Percentiles rank a stretch among this genome's conserved stretches.
Evolutionary conservation across 1,140 invertebrate genomes (phyloP).

Genomic region (Drosophila watanabei): DNA sequence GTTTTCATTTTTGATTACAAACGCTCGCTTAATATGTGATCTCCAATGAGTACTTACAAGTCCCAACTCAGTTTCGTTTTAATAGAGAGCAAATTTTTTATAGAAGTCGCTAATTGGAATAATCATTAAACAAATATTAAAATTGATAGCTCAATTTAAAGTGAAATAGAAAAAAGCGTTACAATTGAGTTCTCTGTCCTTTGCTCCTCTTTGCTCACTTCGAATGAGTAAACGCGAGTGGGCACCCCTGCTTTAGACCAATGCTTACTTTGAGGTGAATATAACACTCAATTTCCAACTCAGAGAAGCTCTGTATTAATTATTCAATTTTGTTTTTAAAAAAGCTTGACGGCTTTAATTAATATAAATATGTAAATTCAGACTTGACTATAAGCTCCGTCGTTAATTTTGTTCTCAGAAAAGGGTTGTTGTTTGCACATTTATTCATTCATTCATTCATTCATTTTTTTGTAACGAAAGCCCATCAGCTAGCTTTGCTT

Average conservation of each 20-base stretch:
- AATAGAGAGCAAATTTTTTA: neutral
- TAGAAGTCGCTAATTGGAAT: constrained; percentile 14
- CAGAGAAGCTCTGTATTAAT: too few relatives aligned
- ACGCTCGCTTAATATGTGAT: neutral
- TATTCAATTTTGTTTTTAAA: too few relatives aligned
- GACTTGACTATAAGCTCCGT: too few relatives aligned
- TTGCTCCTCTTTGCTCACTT: neutral
- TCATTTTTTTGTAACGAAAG: too few relatives aligned
- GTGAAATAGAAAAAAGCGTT: neutral
- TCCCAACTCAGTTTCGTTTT: neutral
- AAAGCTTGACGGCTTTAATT: too few relatives aligned
- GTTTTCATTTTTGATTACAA: neutral
- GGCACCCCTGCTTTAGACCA: neutral
- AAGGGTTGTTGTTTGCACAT: too few relatives aligned
- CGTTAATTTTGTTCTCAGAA: too few relatives aligned
- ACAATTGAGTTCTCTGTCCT: constrained; percentile 1
- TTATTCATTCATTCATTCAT: too few relatives aligned
- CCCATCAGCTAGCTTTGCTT: too few relatives aligned
- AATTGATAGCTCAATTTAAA: neutral
- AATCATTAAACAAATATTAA: constrained; percentile 21
- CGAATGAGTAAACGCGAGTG: neutral
- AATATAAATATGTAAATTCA: too few relatives aligned
- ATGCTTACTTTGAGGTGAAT: neutral
- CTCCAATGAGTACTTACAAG: neutral
- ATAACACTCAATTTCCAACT: neutral